Base-by-base conservation (phyloP, 2,797 vertebrate species). In the Balearica regulorum region DNA sequence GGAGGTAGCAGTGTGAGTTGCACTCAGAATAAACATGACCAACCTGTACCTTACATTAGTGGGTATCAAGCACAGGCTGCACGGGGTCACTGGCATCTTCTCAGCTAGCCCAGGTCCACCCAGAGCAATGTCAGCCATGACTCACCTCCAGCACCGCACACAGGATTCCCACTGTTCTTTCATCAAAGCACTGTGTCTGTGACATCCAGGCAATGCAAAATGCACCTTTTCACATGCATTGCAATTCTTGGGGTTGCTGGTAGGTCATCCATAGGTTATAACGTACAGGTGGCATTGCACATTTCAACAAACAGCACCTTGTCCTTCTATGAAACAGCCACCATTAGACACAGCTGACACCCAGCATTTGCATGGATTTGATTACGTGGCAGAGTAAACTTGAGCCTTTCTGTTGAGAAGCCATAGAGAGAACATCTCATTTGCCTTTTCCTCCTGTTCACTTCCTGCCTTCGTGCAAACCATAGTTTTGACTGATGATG, bases 291-390 rank as follows among this genome's bases (percentile, higher is more conserved):
- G 49, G 25, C 3, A 1, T 33, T 43, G 35, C 48, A 66, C 3
- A 0, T 72, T 89, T 84, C 68, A 49, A 62, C 53, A 85, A 87
- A 75, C 65, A 53, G 37, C 7, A 3, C 48, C 46, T 78, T 43
- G 62, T 43, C 65, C 87, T 81, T 87, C 48, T 75, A 4, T 31
- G 68, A 79, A 88, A 69, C 24, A 58, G 53, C 20, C 75, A 72
- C 48, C 44, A 48, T 39, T 22, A 70, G 39, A 41, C 26, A 37
- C 15, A 51, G 44, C 53, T 88, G 87, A 86, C 2, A 3, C 15
- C 33, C 73, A 48, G 39, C 44, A 87, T 96, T 96, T 97, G 93
- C 93, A 96, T 97, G 78, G n/a, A 94, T 96, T 97, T 97, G 94
- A 29, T 88, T 96, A 92, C 4, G 10, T 43, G 82, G 69, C 82